A percentile compares a stretch with the other conserved stretches of the same genome.
phyloP scores from a whole-genome alignment of 2,797 vertebrate genomes.

The Amblyopsis hoosieri region DNA sequence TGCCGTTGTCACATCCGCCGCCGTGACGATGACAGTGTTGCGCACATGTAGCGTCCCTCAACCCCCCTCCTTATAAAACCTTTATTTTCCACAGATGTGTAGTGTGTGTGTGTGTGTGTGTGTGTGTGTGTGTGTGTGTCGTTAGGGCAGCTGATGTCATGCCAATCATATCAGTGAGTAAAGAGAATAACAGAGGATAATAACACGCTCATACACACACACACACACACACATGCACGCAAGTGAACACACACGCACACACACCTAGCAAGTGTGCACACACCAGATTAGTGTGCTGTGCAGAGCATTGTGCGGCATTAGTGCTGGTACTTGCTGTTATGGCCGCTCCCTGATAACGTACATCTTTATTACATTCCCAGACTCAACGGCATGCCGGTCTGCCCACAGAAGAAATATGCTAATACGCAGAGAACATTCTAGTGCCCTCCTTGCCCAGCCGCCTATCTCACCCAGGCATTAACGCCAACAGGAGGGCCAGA shows the following conservation, averaged over 20 bases:
- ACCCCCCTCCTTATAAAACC: conserved; percentile 28
- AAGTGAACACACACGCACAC: conserved; percentile 12
- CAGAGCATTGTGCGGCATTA: conserved; percentile 90
- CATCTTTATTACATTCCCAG: conserved; percentile 97
- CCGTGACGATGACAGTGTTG: conserved; percentile 41
- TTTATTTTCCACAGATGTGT: conserved; percentile 45
- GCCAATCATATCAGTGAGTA: conserved; percentile 77
- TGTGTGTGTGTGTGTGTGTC: conserved; percentile 56
- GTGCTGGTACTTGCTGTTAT: conserved; percentile 90
- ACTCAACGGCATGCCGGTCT: conserved; percentile 87
- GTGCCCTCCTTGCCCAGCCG: conserved; percentile 72
- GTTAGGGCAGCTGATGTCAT: conserved; percentile 86
- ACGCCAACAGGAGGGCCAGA: conserved; percentile 64
- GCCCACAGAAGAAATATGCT: conserved; percentile 87
- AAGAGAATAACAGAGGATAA: conserved; percentile 83
- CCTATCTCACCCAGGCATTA: conserved; percentile 46
- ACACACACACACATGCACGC: neutral
- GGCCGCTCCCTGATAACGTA: conserved; percentile 91
- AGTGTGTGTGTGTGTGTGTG: conserved; percentile 70
- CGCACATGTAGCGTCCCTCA: conserved; percentile 21
- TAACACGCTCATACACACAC: conserved; percentile 28
- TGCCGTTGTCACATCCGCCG: conserved; percentile 41
- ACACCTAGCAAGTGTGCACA: conserved; percentile 13
- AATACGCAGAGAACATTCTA: conserved; percentile 86
- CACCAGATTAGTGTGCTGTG: conserved; percentile 87